phyloP scores from a whole-genome alignment of 2,113 vertebrate genomes.

The Terrapene triunguis region DNA sequence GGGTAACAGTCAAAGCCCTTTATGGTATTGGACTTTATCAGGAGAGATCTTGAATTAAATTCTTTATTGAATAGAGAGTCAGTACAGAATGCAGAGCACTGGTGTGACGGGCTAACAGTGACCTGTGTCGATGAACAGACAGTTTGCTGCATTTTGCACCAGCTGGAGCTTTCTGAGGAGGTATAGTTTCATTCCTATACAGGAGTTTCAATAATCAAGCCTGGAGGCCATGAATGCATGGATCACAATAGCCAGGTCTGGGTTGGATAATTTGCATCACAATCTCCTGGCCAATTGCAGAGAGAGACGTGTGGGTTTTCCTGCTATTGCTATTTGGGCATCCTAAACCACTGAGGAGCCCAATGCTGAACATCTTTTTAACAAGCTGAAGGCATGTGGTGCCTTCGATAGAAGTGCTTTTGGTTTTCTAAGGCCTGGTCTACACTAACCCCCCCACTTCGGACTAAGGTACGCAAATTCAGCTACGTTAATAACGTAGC shows the following conservation, averaged over 20 bases:
- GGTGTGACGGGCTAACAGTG: not conserved
- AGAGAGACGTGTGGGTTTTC: not conserved
- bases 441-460: too few relatives aligned
- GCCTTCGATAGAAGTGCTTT: not conserved
- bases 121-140: not conserved
- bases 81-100: not conserved
- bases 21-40: not conserved
- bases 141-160: not conserved
- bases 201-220: not conserved
- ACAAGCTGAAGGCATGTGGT: constrained; percentile 1
- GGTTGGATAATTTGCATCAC: not conserved
- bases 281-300: not conserved
- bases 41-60: not conserved
- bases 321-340: not conserved
- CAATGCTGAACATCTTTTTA: not conserved
- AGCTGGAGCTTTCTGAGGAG: not conserved
- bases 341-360: not conserved
- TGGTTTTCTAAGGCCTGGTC: not conserved
- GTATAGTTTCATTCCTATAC: not conserved
- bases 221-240: not conserved
- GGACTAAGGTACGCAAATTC: too few relatives aligned
- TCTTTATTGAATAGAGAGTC: not conserved
- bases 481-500: too few relatives aligned
- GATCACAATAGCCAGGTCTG: not conserved
- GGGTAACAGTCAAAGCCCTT: not conserved